Evolutionary conservation across 2,888 invertebrate genomes (phyloP), one percentile per base, ranked within the genome.

Genomic region (Dicyrtomina minuta): DNA sequence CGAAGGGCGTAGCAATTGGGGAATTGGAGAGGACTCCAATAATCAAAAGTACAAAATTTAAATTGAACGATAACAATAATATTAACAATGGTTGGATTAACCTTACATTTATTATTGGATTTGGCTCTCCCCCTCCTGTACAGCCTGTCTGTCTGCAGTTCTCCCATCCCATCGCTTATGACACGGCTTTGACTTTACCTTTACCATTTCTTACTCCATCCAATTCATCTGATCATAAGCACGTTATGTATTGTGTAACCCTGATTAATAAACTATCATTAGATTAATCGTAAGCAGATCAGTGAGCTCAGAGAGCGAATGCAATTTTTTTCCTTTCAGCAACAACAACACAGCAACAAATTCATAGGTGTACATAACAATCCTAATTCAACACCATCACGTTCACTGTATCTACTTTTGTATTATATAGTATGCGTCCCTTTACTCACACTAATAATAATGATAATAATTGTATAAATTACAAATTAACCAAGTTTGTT

Each of bases 1-100:
- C n/a, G n/a, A 68, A 68, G 68, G 68, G 68, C 68, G 68, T 62
- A 55, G 55, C 33, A 33, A 33, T 33, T n/a, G n/a, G n/a, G 17
- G 1, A 22, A 24, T 62, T n/a, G n/a, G n/a, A 5, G 1, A 22
- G 13, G 49, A 20, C 49, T 33, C 49, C 2, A 46, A 62, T 62
- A 46, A 62, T 62, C 49, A 49, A 49, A n/a, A n/a, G n/a, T n/a
- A n/a, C n/a, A n/a, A n/a, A n/a, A n/a, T n/a, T n/a, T n/a, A n/a
- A n/a, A 13, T 10, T 62, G 62, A 62, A 46, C 22, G 49, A 49
- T 49, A 53, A 51, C n/a, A 39, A 53, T 39, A 62, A 46, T n/a
- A 27, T 26, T 49, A 53, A 51, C n/a, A 39, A 53, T 39, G 22
- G 24, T 43, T 53, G 24, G 55, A 33, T 65, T 65, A 65, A 65